phyloP scores from a whole-genome alignment of 1,140 invertebrate genomes.

The Caenorhabditis briggsae region DNA sequence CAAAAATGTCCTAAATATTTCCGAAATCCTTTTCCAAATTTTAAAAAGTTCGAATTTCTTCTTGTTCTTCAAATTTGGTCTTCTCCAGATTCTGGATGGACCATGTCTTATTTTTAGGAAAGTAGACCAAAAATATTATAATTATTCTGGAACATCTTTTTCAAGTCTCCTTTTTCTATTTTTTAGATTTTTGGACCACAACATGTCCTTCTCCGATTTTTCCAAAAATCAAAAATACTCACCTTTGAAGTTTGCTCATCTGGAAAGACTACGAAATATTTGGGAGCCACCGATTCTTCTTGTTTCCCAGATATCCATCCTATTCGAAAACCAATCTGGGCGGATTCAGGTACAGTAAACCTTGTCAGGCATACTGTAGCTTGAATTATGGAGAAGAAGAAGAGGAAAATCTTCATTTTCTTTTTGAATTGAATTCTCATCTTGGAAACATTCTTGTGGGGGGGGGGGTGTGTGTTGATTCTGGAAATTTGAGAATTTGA shows the following conservation, averaged over 20 bases:
- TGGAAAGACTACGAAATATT: constrained; percentile 57
- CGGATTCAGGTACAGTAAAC: constrained; percentile 57
- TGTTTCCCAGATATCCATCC: constrained; percentile 53
- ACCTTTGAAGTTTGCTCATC: constrained; percentile 56
- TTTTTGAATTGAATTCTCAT: neutral
- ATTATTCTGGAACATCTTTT: neutral
- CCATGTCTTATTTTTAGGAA: neutral
- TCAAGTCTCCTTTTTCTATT: neutral
- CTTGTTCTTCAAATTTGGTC: neutral
- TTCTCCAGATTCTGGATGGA: too few species aligned
- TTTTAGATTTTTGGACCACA: neutral
- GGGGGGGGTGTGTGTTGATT: neutral
- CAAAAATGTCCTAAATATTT: neutral
- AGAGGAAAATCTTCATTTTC: neutral
- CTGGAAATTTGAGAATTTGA: neutral
- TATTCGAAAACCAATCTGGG: constrained; percentile 33
- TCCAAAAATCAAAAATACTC: constrained; percentile 3
- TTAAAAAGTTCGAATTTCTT: neutral
- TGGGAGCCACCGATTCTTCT: constrained; percentile 1
- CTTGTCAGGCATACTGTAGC: neutral
- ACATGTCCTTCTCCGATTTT: neutral
- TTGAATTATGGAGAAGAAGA: neutral
- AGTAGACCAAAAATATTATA: neutral
- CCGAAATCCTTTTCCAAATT: too few species aligned
- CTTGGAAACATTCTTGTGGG: constrained; percentile 15